A percentile compares a stretch with the other conserved stretches of the same genome.
phyloP scores from a whole-genome alignment of 1,140 invertebrate genomes.

The Drosophila lowei region DNA sequence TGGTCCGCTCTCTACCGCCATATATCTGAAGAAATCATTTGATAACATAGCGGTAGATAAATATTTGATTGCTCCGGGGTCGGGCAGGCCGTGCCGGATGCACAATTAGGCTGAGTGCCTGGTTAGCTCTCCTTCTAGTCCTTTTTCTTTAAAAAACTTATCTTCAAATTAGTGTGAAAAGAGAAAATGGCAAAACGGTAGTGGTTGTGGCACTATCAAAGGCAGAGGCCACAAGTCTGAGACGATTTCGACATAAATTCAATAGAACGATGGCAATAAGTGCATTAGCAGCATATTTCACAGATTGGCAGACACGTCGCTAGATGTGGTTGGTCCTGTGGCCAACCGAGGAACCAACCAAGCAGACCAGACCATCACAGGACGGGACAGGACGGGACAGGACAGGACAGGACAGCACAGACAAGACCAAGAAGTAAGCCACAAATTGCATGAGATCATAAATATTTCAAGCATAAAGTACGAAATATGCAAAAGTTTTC shows the following conservation, averaged over 20 bases:
- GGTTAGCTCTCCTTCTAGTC: slow-evolving; percentile 2
- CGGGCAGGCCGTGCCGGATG: slow-evolving; percentile 34
- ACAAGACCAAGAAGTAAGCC: slow-evolving; percentile 77
- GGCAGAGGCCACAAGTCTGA: slow-evolving; percentile 49
- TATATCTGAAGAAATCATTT: too few relatives aligned
- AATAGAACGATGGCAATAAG: slow-evolving; percentile 77
- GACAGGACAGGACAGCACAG: slow-evolving; percentile 30
- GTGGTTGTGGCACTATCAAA: slow-evolving; percentile 32
- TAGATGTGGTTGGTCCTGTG: slow-evolving; percentile 55
- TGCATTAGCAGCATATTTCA: slow-evolving; percentile 82
- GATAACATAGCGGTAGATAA: too few relatives aligned
- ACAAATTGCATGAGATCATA: slow-evolving; percentile 82
- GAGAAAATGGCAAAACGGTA: not conserved
- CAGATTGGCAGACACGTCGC: slow-evolving; percentile 80
- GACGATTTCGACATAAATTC: slow-evolving; percentile 74
- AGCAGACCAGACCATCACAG: slow-evolving; percentile 8
- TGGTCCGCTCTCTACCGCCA: too few relatives aligned
- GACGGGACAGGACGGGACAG: slow-evolving; percentile 3
- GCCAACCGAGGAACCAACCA: slow-evolving; percentile 27
- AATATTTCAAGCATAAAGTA: slow-evolving; percentile 82
- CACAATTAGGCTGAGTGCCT: slow-evolving; percentile 71
- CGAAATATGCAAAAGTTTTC: slow-evolving; percentile 81
- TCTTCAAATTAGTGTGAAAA: slow-evolving; percentile 52
- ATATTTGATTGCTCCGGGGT: too few relatives aligned
- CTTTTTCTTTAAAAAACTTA: slow-evolving; percentile 34